Evolutionary conservation across 35 echinoderm and acorn worm species (phyloP).

Genomic region (Nesometra sesokonis): DNA sequence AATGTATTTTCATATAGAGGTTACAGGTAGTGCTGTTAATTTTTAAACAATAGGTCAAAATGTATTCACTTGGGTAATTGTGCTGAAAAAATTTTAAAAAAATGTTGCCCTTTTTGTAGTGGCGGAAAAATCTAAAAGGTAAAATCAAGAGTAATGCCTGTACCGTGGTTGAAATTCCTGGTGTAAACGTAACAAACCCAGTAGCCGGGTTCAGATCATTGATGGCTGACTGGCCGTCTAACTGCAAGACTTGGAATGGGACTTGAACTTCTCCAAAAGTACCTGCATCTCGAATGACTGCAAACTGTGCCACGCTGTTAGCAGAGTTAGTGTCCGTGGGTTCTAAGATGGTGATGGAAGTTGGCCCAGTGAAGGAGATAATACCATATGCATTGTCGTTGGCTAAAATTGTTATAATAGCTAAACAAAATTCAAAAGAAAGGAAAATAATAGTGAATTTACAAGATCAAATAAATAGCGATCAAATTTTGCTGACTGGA

Average conservation of each 20-base stretch:
- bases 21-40: too few relatives aligned
- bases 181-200: slow-evolving; percentile 85
- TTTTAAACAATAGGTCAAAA: too few relatives aligned
- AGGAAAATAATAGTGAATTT: neutral
- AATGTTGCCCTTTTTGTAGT: too few relatives aligned
- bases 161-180: slow-evolving; percentile 51
- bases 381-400: slow-evolving; percentile 90
- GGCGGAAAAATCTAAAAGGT: too few relatives aligned
- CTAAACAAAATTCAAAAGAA: slow-evolving; percentile 14
- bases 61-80: too few relatives aligned
- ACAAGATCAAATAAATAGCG: too few relatives aligned
- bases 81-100: too few relatives aligned
- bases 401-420: slow-evolving; percentile 43
- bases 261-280: slow-evolving; percentile 75
- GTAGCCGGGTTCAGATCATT: slow-evolving; percentile 44
- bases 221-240: neutral
- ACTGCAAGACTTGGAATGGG: slow-evolving; percentile 49
- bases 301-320: slow-evolving; percentile 57
- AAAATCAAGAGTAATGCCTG: too few relatives aligned
- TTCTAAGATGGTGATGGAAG: slow-evolving; percentile 35
- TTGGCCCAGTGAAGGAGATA: slow-evolving; percentile 40
- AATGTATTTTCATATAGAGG: too few relatives aligned
- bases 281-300: slow-evolving; percentile 50
- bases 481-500: too few relatives aligned
- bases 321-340: slow-evolving; percentile 38